Evolutionary conservation across 2,888 invertebrate genomes (phyloP), one percentile per base, ranked within the genome.

Genomic region (Marasmarcha lunaedactyla): DNA sequence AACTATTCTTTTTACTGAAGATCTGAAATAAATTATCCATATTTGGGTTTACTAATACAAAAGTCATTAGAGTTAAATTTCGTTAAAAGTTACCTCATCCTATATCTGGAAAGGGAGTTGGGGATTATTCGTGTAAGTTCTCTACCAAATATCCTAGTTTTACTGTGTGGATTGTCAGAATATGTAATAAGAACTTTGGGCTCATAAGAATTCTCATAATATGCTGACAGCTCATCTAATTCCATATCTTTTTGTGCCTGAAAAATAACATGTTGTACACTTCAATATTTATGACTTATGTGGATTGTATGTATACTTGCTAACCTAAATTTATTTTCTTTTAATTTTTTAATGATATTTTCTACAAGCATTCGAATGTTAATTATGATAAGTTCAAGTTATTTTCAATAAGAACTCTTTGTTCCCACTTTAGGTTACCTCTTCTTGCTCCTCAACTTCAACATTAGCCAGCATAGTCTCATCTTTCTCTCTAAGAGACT

Each of bases 111-210:
- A 47, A 91, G 84, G 0, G 97, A 93, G 66, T 97, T 97, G 0
- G 98, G 98, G 61, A 99, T 94, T 14, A 96, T 91, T 50, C 94
- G 89, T 14, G 89, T 90, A 15, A 99, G 78, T 68, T 99, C 98
- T 47, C 92, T 88, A 40, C 97, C 96, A 73, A 99, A 97, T 62
- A 94, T 92, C 57, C 95, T 88, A 0, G 95, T 96, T 77, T 93
- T 94, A 48, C 84, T 88, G 54, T 92, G 89, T 0, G 98, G 97
- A 79, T 96, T 95, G 61, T 97, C 97, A 1, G 93, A 89, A 52
- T 92, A 97, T 7, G 98, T 98, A 39, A 99, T 94, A n/a, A 99
- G 78, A 15, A 99, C 92, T 86, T 97, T 98, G 0, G 98, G 98
- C 50, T 91, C 92, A 54, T 94, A 94, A 4, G 90, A 86, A 45